Evolutionary conservation across 1,140 invertebrate genomes (phyloP).

Genomic region (Latrodectus geometricus): DNA sequence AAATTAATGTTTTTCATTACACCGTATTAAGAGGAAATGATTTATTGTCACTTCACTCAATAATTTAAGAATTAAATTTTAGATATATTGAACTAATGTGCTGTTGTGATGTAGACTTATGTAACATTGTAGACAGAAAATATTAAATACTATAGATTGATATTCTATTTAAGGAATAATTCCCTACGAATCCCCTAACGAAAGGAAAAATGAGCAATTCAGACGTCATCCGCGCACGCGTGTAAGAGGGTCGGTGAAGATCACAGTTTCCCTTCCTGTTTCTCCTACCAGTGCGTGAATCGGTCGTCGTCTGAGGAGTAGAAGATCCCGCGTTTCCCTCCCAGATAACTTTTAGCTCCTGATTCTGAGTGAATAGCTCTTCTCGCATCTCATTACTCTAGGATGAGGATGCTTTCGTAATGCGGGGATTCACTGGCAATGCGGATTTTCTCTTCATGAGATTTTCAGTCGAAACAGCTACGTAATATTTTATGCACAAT

Average conservation of each 20-base stretch:
- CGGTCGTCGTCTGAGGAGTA: not conserved
- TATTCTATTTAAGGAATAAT: not conserved
- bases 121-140: no score
- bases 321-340: not conserved
- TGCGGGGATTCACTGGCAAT: not conserved
- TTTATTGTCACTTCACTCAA: no score
- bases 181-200: constrained; percentile 20
- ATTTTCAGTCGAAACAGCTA: not conserved
- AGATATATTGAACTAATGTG: no score
- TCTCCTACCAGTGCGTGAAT: constrained; percentile 30
- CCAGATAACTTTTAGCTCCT: not conserved
- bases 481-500: not conserved
- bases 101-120: no score
- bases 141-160: no score
- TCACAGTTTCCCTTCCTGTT: constrained; percentile 21
- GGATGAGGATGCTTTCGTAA: not conserved
- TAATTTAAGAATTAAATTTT: no score
- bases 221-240: constrained; percentile 27
- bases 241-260: not conserved
- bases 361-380: not conserved
- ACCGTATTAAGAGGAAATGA: no score
- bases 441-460: not conserved
- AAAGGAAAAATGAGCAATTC: constrained; percentile 42
- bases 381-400: not conserved
- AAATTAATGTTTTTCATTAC: no score